A percentile compares a stretch with the other conserved stretches of the same genome.
Evolutionary conservation across 2,797 vertebrate species (phyloP).

Genomic region (Buphagus erythrorhynchus): DNA sequence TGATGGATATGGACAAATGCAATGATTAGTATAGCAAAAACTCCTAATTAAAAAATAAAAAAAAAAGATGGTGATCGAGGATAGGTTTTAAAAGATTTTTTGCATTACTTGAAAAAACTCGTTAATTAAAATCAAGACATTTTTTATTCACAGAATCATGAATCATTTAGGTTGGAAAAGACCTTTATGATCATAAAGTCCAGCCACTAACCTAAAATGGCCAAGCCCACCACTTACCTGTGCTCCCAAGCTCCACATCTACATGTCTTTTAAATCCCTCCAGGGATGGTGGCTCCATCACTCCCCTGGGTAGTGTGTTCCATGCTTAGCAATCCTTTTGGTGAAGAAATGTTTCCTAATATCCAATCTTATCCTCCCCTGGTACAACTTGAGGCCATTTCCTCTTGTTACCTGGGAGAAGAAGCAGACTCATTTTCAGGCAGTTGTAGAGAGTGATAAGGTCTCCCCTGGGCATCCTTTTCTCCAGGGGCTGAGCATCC

Average conservation of each 20-base stretch:
- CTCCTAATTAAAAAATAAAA: slow-evolving; percentile 47
- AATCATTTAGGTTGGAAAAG: not conserved
- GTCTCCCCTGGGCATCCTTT: not conserved
- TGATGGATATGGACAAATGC: slow-evolving; percentile 63
- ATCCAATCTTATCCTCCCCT: not conserved
- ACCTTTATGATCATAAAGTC: not conserved
- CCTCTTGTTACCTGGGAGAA: not conserved
- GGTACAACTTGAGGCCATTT: not conserved
- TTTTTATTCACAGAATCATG: not conserved
- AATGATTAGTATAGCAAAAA: slow-evolving; percentile 57
- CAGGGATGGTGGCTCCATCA: fast-evolving
- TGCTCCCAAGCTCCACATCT: not conserved
- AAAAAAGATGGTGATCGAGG: not conserved
- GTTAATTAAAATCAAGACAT: slow-evolving; percentile 55
- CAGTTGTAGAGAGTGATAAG: not conserved
- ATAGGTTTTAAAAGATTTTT: slow-evolving; percentile 9
- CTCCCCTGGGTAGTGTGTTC: fast-evolving
- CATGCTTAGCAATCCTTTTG: not conserved
- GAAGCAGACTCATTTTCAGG: not conserved
- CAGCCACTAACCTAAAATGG: not conserved
- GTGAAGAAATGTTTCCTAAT: not conserved
- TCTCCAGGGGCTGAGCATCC: not conserved
- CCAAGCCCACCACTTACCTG: not conserved
- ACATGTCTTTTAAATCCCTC: not conserved
- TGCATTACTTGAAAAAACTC: not conserved